Conservation (phyloP, 2,797 vertebrate genomes). For the Mormyrus proboscirostris region DNA sequence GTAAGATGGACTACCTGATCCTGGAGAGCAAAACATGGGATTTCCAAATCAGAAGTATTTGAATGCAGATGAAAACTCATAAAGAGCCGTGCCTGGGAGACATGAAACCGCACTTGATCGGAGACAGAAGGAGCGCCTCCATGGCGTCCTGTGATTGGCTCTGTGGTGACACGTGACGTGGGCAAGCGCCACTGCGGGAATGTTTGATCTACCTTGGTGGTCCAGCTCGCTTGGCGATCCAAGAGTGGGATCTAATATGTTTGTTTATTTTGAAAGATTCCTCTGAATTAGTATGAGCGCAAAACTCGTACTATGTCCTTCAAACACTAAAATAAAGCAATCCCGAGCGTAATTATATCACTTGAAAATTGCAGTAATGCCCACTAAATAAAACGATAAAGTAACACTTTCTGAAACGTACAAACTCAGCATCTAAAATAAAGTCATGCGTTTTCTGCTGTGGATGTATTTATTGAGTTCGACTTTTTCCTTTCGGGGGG, state of each 20-base stretch:
- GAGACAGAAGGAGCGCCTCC: not conserved
- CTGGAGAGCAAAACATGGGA: not conserved
- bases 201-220: slow-evolving; percentile 60
- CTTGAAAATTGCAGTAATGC: not conserved
- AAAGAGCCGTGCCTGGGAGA: not conserved
- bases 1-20: not conserved
- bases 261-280: not conserved
- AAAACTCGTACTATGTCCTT: not conserved
- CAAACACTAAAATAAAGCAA: not conserved
- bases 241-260: slow-evolving; percentile 18
- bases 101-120: not conserved
- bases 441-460: not conserved
- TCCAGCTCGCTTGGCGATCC: slow-evolving; percentile 34
- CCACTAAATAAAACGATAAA: not conserved
- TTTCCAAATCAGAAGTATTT: not conserved
- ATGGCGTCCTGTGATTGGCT: slow-evolving; percentile 11
- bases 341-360: not conserved
- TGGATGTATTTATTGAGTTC: not conserved
- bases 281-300: not conserved
- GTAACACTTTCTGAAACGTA: not conserved
- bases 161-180: slow-evolving; percentile 5
- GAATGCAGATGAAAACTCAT: not conserved
- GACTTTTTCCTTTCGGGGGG: not conserved
- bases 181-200: slow-evolving; percentile 49
- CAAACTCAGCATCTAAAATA: not conserved